Evolutionary conservation across 2,888 invertebrate species (phyloP).

Genomic region (Ennomos fuscantarius): DNA sequence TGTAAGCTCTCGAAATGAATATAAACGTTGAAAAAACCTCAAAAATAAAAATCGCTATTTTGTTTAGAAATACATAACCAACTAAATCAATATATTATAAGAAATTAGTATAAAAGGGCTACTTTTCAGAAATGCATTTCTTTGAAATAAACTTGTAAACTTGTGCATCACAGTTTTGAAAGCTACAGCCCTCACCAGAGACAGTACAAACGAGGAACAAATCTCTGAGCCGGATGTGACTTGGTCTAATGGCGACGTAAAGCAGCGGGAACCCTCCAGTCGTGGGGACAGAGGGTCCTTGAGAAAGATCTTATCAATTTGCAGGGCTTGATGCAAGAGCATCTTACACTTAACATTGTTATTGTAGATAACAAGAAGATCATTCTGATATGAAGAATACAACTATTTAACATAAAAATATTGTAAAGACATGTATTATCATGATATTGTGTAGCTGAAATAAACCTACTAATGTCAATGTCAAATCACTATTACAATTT

Average conservation of each 20-base stretch:
- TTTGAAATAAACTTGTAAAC: constrained; percentile 5
- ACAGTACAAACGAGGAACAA: constrained; percentile 71
- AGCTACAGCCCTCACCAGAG: constrained; percentile 9
- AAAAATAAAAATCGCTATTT: no score
- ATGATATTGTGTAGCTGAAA: no score
- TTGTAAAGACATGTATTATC: no score
- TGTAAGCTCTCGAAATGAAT: no score
- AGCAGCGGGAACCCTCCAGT: constrained; percentile 68
- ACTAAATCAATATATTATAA: no score
- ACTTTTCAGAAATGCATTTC: background rate
- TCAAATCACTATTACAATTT: no score
- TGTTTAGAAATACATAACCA: no score
- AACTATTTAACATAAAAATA: no score
- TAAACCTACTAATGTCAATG: no score
- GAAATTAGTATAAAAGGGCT: no score
- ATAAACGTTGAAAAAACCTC: no score
- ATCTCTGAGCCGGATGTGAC: constrained; percentile 69
- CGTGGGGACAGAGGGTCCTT: constrained; percentile 37
- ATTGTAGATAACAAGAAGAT: background rate
- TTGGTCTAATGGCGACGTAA: constrained; percentile 67
- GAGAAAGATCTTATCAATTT: constrained; percentile 64
- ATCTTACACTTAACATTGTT: constrained; percentile 11
- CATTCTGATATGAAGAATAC: no score
- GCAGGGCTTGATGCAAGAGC: constrained; percentile 46
- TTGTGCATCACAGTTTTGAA: constrained; percentile 7